These are phyloP conservation scores for Deroptyus accipitrinus DNA, from an alignment of 2,113 vertebrate genomes.

Conservation along the genomic window DNA sequence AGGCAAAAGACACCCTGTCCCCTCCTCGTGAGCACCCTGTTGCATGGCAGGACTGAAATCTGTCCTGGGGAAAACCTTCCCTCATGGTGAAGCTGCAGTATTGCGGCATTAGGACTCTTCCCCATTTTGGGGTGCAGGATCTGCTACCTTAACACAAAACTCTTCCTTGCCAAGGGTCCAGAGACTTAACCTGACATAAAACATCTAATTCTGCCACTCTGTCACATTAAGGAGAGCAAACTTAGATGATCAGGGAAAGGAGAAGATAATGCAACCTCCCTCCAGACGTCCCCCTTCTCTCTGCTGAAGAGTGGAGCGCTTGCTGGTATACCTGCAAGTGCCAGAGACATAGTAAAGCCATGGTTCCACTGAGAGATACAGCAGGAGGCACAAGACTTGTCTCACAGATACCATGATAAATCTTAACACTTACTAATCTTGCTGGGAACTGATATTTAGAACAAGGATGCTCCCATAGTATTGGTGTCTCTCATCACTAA, in stretches of 20 bases:
- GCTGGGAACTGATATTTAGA: background rate
- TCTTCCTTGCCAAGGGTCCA: background rate
- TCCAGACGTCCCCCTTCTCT: background rate
- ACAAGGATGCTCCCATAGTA: accelerated
- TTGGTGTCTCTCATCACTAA: background rate
- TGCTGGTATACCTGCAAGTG: background rate
- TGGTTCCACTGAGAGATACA: accelerated
- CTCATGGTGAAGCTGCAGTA: background rate
- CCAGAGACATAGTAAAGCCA: background rate
- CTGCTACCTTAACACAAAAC: background rate
- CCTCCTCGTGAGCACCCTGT: background rate
- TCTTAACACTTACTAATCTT: background rate
- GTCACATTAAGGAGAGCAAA: background rate
- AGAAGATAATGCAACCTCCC: background rate
- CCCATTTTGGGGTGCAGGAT: background rate
- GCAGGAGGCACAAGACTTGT: background rate
- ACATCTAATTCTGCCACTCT: background rate
- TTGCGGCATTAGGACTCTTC: background rate
- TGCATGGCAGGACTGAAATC: background rate
- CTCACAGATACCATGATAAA: background rate
- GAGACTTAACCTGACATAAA: background rate
- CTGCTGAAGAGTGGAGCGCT: background rate
- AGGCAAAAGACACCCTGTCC: background rate
- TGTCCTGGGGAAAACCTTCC: background rate
- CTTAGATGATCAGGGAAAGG: background rate